Evolutionary conservation across 2,888 invertebrate species (phyloP), one percentile per base, ranked within the genome.

Genomic region (Myopa testacea): DNA sequence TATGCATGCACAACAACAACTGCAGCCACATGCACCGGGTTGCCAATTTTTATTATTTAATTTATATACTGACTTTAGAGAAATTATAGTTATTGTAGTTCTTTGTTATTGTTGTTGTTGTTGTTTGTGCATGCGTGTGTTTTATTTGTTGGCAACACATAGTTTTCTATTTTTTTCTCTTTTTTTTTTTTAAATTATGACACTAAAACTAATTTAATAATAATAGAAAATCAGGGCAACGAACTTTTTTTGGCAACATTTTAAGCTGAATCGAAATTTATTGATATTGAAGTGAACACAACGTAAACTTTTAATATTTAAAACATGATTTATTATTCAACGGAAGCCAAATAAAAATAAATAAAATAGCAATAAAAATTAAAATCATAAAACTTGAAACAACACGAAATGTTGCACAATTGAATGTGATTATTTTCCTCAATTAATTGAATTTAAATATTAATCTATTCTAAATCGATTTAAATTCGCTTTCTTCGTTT

Each of bases 1-100:
- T 3, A 45, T 45, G 6, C 1, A 45, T 45, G 6, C 45, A 45
- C 45, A 45, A 45, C 45, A 65, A 65, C 34, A 65, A 38, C 37
- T 3, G 65, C 65, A 26, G 62, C 26, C 62, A 72, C 38, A 26
- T 26, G 26, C 26, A 26, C 26, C 26, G 1, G 26, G 40, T 60
- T 45, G 62, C 26, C 60, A 38, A 65, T 63, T 26, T 62, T 73
- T n/a, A n/a, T 73, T 73, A 73, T 73, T 73, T 60, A 60, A 19
- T 73, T 62, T 37, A 34, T 19, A 26, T 45, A 45, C 12, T n/a
- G 72, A 72, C 65, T 65, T 50, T 34, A 50, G 52, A 65, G 63
- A 74, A 74, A 74, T 74, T 74, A 74, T 50, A 37, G 62, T 55
- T 16, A 45, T 4, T 16, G 3, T 7, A 3, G n/a, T 16, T 52